Evolutionary conservation across 2,113 vertebrate species (phyloP).

Genomic region (Aspidoscelis tigris): DNA sequence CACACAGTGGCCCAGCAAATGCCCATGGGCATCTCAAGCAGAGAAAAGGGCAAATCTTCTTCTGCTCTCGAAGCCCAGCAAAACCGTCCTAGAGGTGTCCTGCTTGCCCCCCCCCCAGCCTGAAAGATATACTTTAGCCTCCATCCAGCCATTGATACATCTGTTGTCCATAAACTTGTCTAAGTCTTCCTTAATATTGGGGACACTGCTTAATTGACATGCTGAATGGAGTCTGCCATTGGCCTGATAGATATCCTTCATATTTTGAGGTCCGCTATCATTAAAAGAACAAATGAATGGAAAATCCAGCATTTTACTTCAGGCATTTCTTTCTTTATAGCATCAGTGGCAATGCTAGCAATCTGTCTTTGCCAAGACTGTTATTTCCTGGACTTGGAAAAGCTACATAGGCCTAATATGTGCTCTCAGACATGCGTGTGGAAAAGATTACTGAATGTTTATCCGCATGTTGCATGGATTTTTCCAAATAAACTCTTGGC

Average conservation of each 20-base stretch:
- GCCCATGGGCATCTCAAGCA: too few species aligned
- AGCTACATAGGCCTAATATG: conserved; percentile 24
- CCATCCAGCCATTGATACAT: too few species aligned
- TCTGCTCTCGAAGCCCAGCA: too few species aligned
- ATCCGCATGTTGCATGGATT: background rate
- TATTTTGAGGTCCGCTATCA: background rate
- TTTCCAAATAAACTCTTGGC: conserved; percentile 22
- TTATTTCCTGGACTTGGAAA: conserved; percentile 22
- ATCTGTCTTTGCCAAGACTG: conserved; percentile 15
- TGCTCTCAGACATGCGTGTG: background rate
- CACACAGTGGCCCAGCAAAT: too few species aligned
- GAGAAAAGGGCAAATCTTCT: too few species aligned
- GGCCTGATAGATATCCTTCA: background rate
- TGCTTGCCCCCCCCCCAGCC: too few species aligned
- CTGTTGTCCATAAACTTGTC: too few species aligned
- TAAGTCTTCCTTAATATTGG: background rate
- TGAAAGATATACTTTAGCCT: too few species aligned
- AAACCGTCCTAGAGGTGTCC: too few species aligned
- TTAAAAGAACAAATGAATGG: conserved; percentile 12
- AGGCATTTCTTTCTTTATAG: background rate
- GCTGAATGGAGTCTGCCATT: fast-evolving
- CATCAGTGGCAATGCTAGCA: background rate
- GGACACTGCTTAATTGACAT: background rate
- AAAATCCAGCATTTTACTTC: conserved; percentile 3
- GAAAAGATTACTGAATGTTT: conserved; percentile 11